These are phyloP conservation scores for Brachynemurus nebulosus DNA, from an alignment of 2,888 invertebrate genomes.

Conservation along the genomic window DNA sequence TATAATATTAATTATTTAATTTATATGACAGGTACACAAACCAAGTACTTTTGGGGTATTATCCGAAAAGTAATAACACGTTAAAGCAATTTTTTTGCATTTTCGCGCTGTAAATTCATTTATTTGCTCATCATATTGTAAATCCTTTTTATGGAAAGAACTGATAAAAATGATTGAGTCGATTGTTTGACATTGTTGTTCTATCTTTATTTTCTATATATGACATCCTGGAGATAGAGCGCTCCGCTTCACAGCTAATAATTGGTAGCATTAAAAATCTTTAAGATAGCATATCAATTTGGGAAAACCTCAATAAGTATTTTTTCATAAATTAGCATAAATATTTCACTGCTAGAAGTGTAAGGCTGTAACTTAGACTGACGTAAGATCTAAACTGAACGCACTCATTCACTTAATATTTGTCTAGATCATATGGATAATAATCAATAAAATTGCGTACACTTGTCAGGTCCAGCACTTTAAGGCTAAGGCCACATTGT, in stretches of 20 bases:
- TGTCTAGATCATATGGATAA: too few relatives aligned
- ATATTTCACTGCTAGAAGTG: too few relatives aligned
- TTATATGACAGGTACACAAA: not conserved
- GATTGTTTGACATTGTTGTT: constrained; percentile 1
- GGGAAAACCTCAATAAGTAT: too few relatives aligned
- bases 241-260: constrained; percentile 7
- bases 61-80: not conserved
- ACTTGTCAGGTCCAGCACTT: too few relatives aligned
- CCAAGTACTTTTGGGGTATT: not conserved
- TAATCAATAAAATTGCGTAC: too few relatives aligned
- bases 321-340: too few relatives aligned
- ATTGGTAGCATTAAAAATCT: too few relatives aligned
- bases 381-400: too few relatives aligned
- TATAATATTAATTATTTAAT: not conserved
- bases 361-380: too few relatives aligned
- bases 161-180: not conserved
- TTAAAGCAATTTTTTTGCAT: not conserved
- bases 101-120: not conserved
- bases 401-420: too few relatives aligned
- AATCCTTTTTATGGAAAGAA: not conserved
- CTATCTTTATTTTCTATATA: constrained; percentile 4
- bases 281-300: too few relatives aligned
- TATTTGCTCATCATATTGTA: not conserved
- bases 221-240: constrained; percentile 5
- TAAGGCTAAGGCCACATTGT: too few relatives aligned